A percentile compares a stretch with the other conserved stretches of the same genome.
Evolutionary conservation across 2,113 vertebrate species (phyloP).

Genomic region (Ailurus styani): DNA sequence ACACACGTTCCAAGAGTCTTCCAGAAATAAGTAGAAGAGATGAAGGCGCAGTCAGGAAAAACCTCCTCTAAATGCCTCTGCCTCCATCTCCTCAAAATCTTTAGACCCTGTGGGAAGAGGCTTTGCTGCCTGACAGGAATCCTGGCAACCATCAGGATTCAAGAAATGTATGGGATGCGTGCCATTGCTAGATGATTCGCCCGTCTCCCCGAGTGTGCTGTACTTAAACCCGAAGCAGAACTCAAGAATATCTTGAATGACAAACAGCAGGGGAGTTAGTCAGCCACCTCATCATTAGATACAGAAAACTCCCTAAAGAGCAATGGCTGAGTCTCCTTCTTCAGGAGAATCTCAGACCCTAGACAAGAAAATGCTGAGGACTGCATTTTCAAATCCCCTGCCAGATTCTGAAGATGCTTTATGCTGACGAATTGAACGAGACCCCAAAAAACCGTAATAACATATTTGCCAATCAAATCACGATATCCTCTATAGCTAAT

Average conservation of each 20-base stretch:
- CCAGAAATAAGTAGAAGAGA: not conserved
- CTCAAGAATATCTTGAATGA: not conserved
- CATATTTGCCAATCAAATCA: not conserved
- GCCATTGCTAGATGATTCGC: not conserved
- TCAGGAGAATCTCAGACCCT: not conserved
- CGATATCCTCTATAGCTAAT: not conserved
- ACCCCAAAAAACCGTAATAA: not conserved
- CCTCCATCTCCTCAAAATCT: not conserved
- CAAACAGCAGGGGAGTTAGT: not conserved
- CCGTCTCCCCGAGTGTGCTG: not conserved
- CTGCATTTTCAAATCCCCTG: constrained; percentile 3
- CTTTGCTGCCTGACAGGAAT: not conserved
- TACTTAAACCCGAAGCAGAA: not conserved
- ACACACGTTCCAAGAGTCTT: not conserved
- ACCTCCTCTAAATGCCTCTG: not conserved
- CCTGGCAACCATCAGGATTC: not conserved
- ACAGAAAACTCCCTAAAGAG: not conserved
- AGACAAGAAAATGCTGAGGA: not conserved
- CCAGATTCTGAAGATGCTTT: not conserved
- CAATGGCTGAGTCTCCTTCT: not conserved
- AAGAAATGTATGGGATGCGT: not conserved
- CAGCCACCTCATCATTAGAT: not conserved
- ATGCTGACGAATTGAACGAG: not conserved
- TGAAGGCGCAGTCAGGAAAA: not conserved
- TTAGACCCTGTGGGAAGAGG: not conserved